Evolutionary conservation across 2,113 vertebrate genomes (phyloP).

Genomic region (Prionailurus viverrinus): DNA sequence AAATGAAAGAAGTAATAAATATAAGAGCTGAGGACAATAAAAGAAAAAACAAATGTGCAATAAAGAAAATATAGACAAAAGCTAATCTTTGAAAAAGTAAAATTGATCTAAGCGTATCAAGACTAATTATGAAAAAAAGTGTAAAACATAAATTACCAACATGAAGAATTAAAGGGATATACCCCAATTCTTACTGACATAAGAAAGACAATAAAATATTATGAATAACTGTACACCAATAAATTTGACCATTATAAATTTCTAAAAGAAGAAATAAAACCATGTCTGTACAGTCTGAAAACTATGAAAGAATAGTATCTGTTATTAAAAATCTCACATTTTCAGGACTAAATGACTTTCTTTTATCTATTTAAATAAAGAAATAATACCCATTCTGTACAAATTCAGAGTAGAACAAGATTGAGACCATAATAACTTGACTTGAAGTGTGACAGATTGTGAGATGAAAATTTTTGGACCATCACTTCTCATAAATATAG

Average conservation of each 20-base stretch:
- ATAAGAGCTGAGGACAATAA: neutral
- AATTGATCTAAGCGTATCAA: neutral
- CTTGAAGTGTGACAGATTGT: neutral
- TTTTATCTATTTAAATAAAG: neutral
- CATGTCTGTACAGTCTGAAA: neutral
- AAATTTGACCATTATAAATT: neutral
- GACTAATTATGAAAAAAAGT: neutral
- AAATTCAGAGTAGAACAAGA: neutral
- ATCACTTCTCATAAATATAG: neutral
- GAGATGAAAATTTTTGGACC: neutral
- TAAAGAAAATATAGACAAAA: neutral
- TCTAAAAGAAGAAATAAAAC: neutral
- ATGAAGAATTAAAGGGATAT: neutral
- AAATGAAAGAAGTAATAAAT: conserved; percentile 40
- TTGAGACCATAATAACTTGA: neutral
- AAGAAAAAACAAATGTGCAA: neutral
- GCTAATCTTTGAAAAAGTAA: neutral
- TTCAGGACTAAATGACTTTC: neutral
- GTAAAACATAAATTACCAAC: neutral
- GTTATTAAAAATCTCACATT: neutral
- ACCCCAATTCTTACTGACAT: neutral
- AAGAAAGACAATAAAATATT: neutral
- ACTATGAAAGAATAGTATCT: neutral
- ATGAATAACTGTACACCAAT: neutral
- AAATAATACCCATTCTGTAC: neutral